Evolutionary conservation across 2,113 vertebrate species (phyloP), one percentile per base, ranked within the genome.

Genomic region (Nothoprocta pentlandii): DNA sequence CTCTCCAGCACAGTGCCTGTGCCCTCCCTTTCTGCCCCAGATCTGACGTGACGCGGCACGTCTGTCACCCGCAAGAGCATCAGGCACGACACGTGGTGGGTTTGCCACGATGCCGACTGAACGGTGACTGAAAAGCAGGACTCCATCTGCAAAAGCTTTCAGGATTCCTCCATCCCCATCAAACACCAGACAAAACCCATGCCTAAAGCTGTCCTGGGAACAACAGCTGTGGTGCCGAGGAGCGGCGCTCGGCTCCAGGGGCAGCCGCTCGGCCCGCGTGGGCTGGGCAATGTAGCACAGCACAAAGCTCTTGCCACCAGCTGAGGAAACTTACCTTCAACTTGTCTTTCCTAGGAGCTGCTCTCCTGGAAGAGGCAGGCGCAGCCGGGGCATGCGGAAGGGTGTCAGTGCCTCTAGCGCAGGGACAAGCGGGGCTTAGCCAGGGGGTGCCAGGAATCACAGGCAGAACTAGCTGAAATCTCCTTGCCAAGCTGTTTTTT

Each of bases 91-190:
- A 96, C 34, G 47, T 10, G 1, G 22, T n/a, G 56, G 26, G 34
- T 81, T 90, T 81, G 17, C 75, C 66, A 71, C 0, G 34, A 62
- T 21, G 81, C 36, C 89, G 87, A 80, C 87, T 54, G 89, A 92
- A 70, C 59, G 46, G 54, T 20, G 89, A 93, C 20, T 69, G 87
- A 89, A 85, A 83, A 89, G 80, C 67, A 91, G 76, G 87, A 87
- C 53, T 69, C 11, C 0, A 79, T 92, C 81, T 95, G 61, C 85
- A 69, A 85, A 87, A 64, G 58, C 62, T 79, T 69, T 76, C 63
- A 39, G 0, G 1, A 62, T 69, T 68, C 53, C 42, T 87, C 53
- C 0, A 1, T 4, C 41, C 10, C n/a, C 67, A 41, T 49, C 80
- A 90, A 63, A 80, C 7, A 59, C 2, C 4, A 77, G 54, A 28